Conservation (phyloP, 1,140 invertebrate species). For the Cydia amplana region DNA sequence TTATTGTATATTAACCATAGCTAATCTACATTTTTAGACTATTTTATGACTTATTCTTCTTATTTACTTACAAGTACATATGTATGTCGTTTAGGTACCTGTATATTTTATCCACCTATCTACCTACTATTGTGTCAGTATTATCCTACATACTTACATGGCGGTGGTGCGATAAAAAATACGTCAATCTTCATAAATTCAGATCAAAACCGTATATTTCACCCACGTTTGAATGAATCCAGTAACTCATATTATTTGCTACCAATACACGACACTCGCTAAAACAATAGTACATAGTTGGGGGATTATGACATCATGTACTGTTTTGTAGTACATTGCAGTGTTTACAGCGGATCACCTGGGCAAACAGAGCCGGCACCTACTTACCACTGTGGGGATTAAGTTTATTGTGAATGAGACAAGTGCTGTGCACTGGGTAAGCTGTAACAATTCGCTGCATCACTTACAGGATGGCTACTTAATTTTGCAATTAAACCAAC, state of each 20-base stretch:
- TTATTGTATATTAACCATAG: too few species aligned
- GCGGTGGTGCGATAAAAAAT: neutral
- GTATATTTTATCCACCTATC: too few species aligned
- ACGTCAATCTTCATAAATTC: conserved; percentile 3
- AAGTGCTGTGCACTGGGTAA: neutral
- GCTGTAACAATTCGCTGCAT: neutral
- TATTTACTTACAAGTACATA: too few species aligned
- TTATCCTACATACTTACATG: too few species aligned
- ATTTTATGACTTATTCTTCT: too few species aligned
- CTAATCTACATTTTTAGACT: too few species aligned
- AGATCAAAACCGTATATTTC: neutral
- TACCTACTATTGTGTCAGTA: too few species aligned
- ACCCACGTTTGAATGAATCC: conserved; percentile 6
- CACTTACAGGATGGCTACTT: neutral
- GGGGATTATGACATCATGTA: conserved; percentile 16
- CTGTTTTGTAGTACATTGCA: conserved; percentile 24
- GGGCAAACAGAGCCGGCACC: conserved; percentile 15
- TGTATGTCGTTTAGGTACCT: too few species aligned
- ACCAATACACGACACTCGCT: neutral
- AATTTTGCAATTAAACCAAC: neutral
- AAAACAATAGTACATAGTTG: conserved; percentile 31
- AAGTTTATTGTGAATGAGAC: conserved; percentile 20
- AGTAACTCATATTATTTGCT: neutral
- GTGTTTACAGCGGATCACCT: conserved; percentile 24
- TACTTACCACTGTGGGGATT: conserved; percentile 15